A percentile compares a stretch with the other conserved stretches of the same genome.
phyloP scores from a whole-genome alignment of 2,888 invertebrate genomes.

The Toxonevra muliebris region DNA sequence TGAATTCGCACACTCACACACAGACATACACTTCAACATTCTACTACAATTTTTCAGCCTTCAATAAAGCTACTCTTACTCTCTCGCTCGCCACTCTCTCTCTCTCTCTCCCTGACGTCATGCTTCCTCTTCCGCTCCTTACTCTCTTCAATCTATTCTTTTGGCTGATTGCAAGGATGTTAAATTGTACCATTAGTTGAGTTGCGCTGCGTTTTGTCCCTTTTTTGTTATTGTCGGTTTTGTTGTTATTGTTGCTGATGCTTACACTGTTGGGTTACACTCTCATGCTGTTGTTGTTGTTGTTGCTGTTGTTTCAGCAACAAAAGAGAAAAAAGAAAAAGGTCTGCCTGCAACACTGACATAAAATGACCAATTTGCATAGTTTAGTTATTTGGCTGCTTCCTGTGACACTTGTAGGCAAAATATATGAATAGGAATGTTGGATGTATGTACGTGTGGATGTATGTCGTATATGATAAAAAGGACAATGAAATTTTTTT shows the following conservation, averaged over 20 bases:
- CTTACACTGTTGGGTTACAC: too few relatives aligned
- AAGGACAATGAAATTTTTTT: too few relatives aligned
- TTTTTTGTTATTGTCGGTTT: conserved; percentile 1
- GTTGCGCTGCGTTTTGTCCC: conserved; percentile 27
- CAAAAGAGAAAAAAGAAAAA: too few relatives aligned
- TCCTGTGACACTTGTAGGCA: conserved; percentile 51
- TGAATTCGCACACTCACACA: conserved; percentile 27
- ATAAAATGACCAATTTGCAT: conserved; percentile 62
- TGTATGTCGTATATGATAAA: too few relatives aligned
- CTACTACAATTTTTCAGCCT: neutral
- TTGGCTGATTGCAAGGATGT: conserved; percentile 6
- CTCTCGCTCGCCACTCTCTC: neutral
- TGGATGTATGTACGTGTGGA: neutral
- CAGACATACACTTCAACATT: neutral
- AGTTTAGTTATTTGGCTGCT: conserved; percentile 60
- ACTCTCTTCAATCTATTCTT: conserved; percentile 2
- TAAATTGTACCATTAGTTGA: conserved; percentile 31
- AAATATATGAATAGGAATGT: conserved; percentile 1
- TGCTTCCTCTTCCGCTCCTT: neutral
- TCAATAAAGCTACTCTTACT: neutral
- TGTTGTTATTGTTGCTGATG: conserved; percentile 4
- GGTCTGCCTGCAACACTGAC: conserved; percentile 40
- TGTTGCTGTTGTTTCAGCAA: conserved; percentile 20
- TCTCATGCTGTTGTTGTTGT: conserved; percentile 4
- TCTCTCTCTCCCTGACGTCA: conserved; percentile 4